Evolutionary conservation across 1,140 invertebrate species (phyloP).

Genomic region (Oncopeltus fasciatus): DNA sequence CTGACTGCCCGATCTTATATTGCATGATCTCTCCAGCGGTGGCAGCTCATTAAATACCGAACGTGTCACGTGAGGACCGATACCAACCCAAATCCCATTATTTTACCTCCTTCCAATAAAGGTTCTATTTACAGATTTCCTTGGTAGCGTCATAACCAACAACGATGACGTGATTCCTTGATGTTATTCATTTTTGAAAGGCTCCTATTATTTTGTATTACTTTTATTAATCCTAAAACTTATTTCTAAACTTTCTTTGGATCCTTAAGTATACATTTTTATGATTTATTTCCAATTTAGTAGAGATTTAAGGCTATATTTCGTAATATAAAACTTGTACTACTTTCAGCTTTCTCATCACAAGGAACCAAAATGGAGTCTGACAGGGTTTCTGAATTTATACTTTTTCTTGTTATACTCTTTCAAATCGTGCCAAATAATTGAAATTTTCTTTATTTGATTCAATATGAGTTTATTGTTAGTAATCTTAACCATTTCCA

Average conservation of each 20-base stretch:
- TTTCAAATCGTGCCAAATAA: not conserved
- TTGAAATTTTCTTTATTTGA: not conserved
- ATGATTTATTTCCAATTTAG: not conserved
- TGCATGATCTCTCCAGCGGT: conserved; percentile 26
- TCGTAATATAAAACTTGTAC: conserved; percentile 11
- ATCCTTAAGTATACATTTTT: not conserved
- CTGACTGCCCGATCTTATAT: conserved; percentile 24
- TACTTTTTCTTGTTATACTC: not conserved
- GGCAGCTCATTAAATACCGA: conserved; percentile 26
- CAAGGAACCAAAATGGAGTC: conserved; percentile 24
- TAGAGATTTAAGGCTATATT: not conserved
- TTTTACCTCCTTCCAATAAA: not conserved
- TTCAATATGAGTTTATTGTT: no score
- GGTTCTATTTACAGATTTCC: conserved; percentile 4
- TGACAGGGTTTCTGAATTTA: not conserved
- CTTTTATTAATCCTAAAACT: not conserved
- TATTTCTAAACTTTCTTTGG: not conserved
- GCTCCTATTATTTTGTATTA: not conserved
- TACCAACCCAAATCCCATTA: conserved; percentile 18
- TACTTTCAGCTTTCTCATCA: conserved; percentile 13
- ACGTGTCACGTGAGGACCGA: conserved; percentile 27
- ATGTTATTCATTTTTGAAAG: conserved; percentile 2
- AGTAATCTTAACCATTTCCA: no score
- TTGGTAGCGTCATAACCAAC: conserved; percentile 18
- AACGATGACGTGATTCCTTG: conserved; percentile 26